Conservation (phyloP, 2,888 invertebrate species). For the Pandemis heparana region DNA sequence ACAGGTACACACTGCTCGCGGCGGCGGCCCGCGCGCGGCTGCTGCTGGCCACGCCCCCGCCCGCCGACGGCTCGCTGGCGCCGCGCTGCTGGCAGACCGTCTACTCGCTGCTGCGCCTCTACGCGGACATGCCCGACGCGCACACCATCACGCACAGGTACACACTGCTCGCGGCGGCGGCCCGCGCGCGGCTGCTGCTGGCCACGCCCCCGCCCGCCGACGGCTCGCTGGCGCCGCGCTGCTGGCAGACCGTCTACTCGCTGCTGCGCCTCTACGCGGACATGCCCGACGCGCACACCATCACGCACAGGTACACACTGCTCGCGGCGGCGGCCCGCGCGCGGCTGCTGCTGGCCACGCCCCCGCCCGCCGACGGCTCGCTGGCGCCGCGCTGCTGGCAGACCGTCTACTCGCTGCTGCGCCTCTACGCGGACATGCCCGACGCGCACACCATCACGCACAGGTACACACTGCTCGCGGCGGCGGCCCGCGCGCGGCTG, state of each 20-base stretch:
- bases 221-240: conserved; percentile 88
- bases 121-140: conserved; percentile 97
- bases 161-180: conserved; percentile 15
- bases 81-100: conserved; percentile 98
- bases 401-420: conserved; percentile 96
- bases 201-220: conserved; percentile 47
- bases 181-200: neutral
- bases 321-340: no score
- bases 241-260: conserved; percentile 98
- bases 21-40: conserved; percentile 21
- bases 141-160: conserved; percentile 94
- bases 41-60: conserved; percentile 31
- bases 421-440: conserved; percentile 97
- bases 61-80: conserved; percentile 72
- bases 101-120: conserved; percentile 95
- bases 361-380: conserved; percentile 55
- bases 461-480: conserved; percentile 67
- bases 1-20: conserved; percentile 75
- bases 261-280: conserved; percentile 96
- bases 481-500: no score
- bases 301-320: conserved; percentile 87
- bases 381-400: conserved; percentile 95
- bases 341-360: conserved; percentile 5
- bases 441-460: conserved; percentile 97
- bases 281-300: conserved; percentile 97